Percentiles rank a stretch among this genome's conserved stretches.
phyloP scores from a whole-genome alignment of 2,888 invertebrate species.

The Eubasilissa splendida region DNA sequence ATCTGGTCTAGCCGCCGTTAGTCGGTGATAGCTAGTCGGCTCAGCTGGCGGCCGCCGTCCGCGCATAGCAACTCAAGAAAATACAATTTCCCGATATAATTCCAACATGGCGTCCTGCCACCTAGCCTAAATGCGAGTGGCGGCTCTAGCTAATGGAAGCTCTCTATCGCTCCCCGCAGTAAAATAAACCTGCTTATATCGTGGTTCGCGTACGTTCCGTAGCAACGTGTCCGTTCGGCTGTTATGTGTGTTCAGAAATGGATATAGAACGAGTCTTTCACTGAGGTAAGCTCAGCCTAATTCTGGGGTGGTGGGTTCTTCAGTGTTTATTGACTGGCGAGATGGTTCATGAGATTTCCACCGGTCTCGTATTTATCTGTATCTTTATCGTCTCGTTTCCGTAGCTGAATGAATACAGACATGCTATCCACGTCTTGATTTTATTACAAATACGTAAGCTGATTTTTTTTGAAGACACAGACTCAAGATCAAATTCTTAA shows the following conservation, averaged over 20 bases:
- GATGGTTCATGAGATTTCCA: not conserved
- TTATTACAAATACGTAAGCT: not conserved
- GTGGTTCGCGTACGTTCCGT: conserved; percentile 7
- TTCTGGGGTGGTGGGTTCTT: not conserved
- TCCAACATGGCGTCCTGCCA: conserved; percentile 49
- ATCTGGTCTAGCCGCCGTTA: conserved; percentile 33
- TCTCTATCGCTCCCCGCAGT: not conserved
- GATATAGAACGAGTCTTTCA: conserved; percentile 38
- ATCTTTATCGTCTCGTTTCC: not conserved
- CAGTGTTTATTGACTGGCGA: conserved; percentile 20
- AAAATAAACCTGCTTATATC: conserved; percentile 1
- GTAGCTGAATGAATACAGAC: not conserved
- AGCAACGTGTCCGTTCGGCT: not conserved
- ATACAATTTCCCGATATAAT: conserved; percentile 47
- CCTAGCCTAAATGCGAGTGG: conserved; percentile 42
- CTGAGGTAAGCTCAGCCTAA: conserved; percentile 28
- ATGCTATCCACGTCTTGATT: not conserved
- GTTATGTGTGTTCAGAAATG: conserved; percentile 31
- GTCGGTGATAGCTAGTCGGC: conserved; percentile 54
- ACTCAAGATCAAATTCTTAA: not conserved
- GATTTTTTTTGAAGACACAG: not conserved
- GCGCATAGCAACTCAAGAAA: conserved; percentile 15
- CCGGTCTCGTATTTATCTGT: not conserved
- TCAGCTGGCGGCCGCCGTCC: conserved; percentile 29
- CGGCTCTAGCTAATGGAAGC: conserved; percentile 33